phyloP scores from a whole-genome alignment of 1,140 invertebrate genomes.

The Rhyacophila brunnea region DNA sequence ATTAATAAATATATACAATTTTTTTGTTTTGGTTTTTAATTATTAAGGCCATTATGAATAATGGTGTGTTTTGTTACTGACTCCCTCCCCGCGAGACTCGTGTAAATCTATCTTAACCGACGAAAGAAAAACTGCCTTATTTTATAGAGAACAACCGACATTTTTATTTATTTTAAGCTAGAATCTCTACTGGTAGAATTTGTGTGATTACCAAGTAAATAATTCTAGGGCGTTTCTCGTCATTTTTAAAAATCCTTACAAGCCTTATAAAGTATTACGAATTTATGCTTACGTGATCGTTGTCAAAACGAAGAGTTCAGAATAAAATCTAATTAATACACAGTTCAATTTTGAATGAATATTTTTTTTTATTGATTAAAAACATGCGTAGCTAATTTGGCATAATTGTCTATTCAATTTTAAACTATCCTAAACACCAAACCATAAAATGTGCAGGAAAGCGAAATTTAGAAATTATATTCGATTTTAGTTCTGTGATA shows the following conservation, averaged over 20 bases:
- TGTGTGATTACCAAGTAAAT: neutral
- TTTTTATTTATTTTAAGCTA: neutral
- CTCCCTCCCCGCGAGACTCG: neutral
- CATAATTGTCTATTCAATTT: no score
- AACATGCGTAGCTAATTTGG: no score
- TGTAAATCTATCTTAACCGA: constrained; percentile 1
- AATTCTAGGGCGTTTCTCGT: neutral
- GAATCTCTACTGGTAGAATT: neutral
- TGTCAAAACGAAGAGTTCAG: no score
- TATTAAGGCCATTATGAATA: constrained; percentile 2
- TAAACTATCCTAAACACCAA: no score
- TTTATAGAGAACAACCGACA: neutral
- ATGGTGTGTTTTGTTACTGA: constrained; percentile 2
- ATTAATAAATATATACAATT: constrained; percentile 1
- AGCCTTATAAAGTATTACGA: neutral
- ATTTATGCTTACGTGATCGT: no score
- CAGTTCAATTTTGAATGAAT: no score
- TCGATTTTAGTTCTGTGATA: no score
- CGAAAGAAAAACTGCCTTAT: neutral
- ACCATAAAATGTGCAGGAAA: no score
- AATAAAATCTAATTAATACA: no score
- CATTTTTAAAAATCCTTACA: neutral
- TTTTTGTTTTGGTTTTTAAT: neutral
- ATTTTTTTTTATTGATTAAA: no score
- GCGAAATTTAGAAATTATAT: no score